Evolutionary conservation across 2,888 invertebrate genomes (phyloP), one percentile per base, ranked within the genome.

Genomic region (Caradrina clavipalpis): DNA sequence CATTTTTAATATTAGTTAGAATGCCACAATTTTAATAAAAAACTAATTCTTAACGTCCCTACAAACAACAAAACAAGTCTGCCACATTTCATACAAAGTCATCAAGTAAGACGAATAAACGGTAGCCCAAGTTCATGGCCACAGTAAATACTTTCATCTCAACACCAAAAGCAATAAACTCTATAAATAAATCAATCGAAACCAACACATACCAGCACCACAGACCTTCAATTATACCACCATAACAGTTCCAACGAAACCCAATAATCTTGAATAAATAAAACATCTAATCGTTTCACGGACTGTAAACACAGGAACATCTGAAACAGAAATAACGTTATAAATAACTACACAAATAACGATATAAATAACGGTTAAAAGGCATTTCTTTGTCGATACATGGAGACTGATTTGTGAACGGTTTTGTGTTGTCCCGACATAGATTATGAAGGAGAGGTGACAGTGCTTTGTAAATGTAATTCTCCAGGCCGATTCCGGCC

Each of bases 341-440:
- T 93, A 94, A 94, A 94, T 94, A 91, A 89, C 88, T 86, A 88
- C 90, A 93, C 93, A 94, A 94, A 94, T 94, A 92, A 90, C 90
- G 77, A 86, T 90, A 93, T 93, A 94, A 94, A 94, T 94, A 93
- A 90, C 90, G 73, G 87, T 64, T 81, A 85, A 81, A 90, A 91
- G 89, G 91, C 81, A 92, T 91, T 93, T 91, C 92, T 93, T 93
- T 94, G 92, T 93, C 91, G 92, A 94, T 92, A 90, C 89, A 83
- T 84, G 84, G 89, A 90, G 92, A 94, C 94, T 94, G 95, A 95
- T 95, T 95, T 95, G 95, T 95, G 93, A 92, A 92, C 92, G 86
- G 87, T 87, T 75, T 78, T 62, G 69, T 68, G 60, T 39, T 69
- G 75, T 75, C 56, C 69, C 47, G 54, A 0, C 70, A 80, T 19